Evolutionary conservation across 1,140 invertebrate genomes (phyloP).

Genomic region (Tetranychus cinnabarinus): DNA sequence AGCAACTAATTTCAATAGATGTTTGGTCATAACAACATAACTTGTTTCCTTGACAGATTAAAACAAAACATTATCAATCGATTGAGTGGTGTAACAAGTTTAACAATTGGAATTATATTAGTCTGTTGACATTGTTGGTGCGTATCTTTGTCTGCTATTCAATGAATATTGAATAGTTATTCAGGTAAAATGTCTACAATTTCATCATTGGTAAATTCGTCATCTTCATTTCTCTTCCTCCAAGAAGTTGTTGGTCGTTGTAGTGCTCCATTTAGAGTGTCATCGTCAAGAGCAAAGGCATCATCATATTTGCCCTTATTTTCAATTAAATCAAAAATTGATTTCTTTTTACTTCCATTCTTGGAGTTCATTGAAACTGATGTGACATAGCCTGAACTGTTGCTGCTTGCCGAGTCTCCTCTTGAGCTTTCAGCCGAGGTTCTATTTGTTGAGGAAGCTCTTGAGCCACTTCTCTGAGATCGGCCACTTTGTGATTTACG

Average conservation of each 20-base stretch:
- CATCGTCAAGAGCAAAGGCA: conserved; percentile 1
- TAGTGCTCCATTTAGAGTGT: not conserved
- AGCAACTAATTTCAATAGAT: too few species aligned
- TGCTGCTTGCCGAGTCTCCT: conserved; percentile 6
- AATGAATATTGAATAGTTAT: not conserved
- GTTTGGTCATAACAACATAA: too few species aligned
- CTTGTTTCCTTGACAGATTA: too few species aligned
- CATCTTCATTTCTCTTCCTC: conserved; percentile 5
- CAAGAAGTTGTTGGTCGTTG: conserved; percentile 9
- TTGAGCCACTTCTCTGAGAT: not conserved
- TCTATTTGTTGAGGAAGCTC: not conserved
- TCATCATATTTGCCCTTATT: not conserved
- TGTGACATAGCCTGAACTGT: conserved; percentile 7
- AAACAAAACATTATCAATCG: too few species aligned
- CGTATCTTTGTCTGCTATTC: too few species aligned
- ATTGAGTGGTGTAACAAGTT: too few species aligned
- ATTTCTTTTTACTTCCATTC: not conserved
- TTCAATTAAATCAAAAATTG: not conserved
- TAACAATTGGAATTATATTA: too few species aligned
- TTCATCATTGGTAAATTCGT: conserved; percentile 6
- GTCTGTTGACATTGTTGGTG: too few species aligned
- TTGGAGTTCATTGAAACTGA: not conserved
- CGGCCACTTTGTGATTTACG: conserved; percentile 14
- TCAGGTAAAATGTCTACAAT: conserved; percentile 9
- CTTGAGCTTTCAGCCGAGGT: conserved; percentile 1